phyloP scores from a whole-genome alignment of 2,113 vertebrate species.

The Syngnathus scovelli region DNA sequence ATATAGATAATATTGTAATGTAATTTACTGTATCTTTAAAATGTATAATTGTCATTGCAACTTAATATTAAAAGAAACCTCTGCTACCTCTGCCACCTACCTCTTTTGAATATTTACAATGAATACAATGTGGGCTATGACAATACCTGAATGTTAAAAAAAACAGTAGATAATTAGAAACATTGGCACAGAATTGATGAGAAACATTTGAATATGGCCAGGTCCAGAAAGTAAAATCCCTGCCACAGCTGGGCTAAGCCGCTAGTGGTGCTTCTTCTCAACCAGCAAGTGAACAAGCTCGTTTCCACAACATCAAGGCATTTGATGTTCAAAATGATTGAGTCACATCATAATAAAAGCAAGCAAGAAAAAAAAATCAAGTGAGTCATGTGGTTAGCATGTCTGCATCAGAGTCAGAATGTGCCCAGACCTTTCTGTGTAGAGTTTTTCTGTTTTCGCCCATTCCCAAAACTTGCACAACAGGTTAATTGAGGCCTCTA shows the following conservation, averaged over 20 bases:
- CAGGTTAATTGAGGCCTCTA: neutral
- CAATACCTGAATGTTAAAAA: neutral
- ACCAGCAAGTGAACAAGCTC: no score
- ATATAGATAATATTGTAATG: no score
- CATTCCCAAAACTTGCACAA: neutral
- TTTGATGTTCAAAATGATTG: neutral
- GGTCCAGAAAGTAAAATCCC: no score
- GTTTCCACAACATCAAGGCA: no score
- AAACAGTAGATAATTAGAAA: neutral
- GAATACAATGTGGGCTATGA: neutral
- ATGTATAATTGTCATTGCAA: neutral
- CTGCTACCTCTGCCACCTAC: neutral
- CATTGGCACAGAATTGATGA: neutral
- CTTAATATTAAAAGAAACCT: slow-evolving; percentile 16
- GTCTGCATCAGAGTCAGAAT: neutral
- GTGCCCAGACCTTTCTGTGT: neutral
- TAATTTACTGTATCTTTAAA: neutral
- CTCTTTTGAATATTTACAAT: neutral
- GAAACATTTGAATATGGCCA: neutral
- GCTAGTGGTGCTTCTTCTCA: no score
- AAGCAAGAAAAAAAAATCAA: neutral
- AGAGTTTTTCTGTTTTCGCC: neutral
- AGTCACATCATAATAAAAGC: neutral
- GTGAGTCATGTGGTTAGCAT: neutral
- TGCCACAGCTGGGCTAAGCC: no score